Evolutionary conservation across 2,113 vertebrate species (phyloP).

Genomic region (Dromiciops gliroides): DNA sequence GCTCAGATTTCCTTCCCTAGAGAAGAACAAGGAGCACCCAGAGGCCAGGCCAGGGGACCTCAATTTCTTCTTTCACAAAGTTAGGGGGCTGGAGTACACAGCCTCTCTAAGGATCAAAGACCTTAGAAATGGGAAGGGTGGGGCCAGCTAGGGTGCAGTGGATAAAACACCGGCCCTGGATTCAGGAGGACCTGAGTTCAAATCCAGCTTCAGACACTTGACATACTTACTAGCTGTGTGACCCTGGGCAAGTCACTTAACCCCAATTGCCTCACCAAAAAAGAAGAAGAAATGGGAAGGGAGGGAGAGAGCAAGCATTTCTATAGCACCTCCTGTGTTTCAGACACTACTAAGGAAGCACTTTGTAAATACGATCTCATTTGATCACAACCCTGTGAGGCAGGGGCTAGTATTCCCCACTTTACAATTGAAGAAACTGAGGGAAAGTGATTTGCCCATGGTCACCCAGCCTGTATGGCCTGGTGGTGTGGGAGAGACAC

Average conservation of each 20-base stretch:
- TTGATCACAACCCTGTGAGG: not conserved
- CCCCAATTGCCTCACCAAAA: too few species aligned
- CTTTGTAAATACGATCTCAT: not conserved
- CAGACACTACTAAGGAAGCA: not conserved
- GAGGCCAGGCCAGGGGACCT: not conserved
- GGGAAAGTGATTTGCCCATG: not conserved
- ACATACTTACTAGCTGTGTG: too few species aligned
- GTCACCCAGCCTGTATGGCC: not conserved
- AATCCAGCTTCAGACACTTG: too few species aligned
- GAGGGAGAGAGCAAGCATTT: not conserved
- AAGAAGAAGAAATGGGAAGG: too few species aligned
- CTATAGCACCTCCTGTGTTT: not conserved
- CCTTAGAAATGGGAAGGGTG: not conserved
- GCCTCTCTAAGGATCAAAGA: not conserved
- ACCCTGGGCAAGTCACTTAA: too few species aligned
- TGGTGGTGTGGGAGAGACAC: too few species aligned
- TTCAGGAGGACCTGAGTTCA: too few species aligned
- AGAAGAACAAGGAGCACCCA: not conserved
- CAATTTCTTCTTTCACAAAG: not conserved
- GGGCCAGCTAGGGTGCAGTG: too few species aligned
- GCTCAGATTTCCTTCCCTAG: too few species aligned
- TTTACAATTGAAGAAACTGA: not conserved
- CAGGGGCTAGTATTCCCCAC: not conserved
- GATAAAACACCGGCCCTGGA: too few species aligned
- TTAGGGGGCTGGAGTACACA: not conserved